Percentiles rank a stretch among this genome's conserved stretches.
phyloP scores from a whole-genome alignment of 1,140 invertebrate genomes.

The Holcopasites calliopsidis region DNA sequence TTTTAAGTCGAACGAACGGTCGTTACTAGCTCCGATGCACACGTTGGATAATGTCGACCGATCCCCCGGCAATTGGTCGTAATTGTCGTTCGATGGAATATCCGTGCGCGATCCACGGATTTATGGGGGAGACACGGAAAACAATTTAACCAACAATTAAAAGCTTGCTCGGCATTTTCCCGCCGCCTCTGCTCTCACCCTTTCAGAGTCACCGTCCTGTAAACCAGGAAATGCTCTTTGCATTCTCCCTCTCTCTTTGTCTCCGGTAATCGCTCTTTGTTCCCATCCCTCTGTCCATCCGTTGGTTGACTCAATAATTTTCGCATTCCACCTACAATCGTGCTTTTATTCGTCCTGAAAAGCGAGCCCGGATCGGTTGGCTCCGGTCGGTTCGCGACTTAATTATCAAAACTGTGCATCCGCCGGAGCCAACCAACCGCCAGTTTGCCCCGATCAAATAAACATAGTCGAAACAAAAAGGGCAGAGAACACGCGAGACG shows the following conservation, averaged over 20 bases:
- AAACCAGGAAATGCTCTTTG: slow-evolving; percentile 22
- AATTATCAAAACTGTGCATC: neutral
- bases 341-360: neutral
- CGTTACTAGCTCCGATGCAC: too few species aligned
- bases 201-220: neutral
- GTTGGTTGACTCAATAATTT: neutral
- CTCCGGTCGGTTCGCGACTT: neutral
- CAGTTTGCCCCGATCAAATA: neutral
- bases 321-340: neutral
- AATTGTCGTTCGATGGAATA: slow-evolving; percentile 14
- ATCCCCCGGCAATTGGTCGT: neutral
- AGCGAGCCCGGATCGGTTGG: neutral
- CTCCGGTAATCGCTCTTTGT: neutral
- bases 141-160: slow-evolving; percentile 62
- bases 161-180: slow-evolving; percentile 47
- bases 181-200: neutral
- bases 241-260: neutral
- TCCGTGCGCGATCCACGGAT: neutral
- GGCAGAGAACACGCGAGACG: neutral
- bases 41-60: neutral
- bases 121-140: slow-evolving; percentile 28
- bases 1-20: neutral
- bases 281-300: too few species aligned
- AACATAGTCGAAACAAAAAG: neutral
- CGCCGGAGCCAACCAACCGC: neutral